These are phyloP conservation scores for Dinoponera quadriceps DNA, from an alignment of 1,140 invertebrate genomes.

Conservation along the genomic window DNA sequence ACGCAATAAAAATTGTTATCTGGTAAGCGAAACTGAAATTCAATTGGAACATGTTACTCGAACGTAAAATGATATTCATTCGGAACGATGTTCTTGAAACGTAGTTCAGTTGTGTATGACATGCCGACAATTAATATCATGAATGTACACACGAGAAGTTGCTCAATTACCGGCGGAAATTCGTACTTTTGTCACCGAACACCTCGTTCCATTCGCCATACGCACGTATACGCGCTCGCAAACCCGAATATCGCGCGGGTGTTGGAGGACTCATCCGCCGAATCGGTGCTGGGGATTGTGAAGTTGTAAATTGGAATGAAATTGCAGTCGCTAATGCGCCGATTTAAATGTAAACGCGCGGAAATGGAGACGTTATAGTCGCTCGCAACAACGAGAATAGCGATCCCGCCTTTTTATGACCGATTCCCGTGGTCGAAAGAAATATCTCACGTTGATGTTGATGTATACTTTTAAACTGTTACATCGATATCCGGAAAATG, in stretches of 20 bases:
- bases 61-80: not conserved
- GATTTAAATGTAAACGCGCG: constrained; percentile 80
- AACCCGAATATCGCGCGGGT: constrained; percentile 42
- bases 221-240: constrained; percentile 1
- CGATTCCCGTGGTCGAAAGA: constrained; percentile 24
- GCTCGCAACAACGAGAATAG: constrained; percentile 46
- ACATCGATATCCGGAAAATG: constrained; percentile 4
- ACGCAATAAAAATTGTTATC: too few species aligned
- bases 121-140: constrained; percentile 27
- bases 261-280: constrained; percentile 57
- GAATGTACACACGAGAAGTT: constrained; percentile 29
- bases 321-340: constrained; percentile 78
- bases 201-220: constrained; percentile 23
- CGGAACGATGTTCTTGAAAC: constrained; percentile 13
- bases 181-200: constrained; percentile 42
- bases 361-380: constrained; percentile 71
- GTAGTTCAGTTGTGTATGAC: not conserved
- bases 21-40: not conserved
- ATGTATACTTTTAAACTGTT: constrained; percentile 23
- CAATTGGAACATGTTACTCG: not conserved
- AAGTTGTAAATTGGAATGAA: constrained; percentile 78
- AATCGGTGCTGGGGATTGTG: constrained; percentile 58
- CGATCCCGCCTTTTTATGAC: constrained; percentile 47
- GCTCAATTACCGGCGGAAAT: constrained; percentile 40
- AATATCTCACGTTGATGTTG: constrained; percentile 36